A percentile compares a stretch with the other conserved stretches of the same genome.
phyloP scores from a whole-genome alignment of 2,797 vertebrate genomes.

The Muscicapa comitata region DNA sequence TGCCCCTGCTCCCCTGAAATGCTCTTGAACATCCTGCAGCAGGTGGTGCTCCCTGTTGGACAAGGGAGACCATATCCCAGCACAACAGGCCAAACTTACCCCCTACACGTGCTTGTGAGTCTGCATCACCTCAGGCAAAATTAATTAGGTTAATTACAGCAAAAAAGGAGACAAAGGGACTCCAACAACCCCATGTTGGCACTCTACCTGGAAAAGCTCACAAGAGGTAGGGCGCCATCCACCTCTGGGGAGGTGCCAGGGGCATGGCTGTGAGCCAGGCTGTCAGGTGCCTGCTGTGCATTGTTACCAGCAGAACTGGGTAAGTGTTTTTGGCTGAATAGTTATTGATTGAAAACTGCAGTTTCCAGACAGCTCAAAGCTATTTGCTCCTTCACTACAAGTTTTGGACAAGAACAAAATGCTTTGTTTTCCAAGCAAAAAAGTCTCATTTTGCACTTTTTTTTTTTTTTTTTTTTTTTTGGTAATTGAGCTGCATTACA shows the following conservation, averaged over 20 bases:
- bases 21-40: background rate
- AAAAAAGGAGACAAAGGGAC: background rate
- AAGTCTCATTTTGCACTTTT: background rate
- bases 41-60: background rate
- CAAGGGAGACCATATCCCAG: background rate
- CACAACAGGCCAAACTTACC: background rate
- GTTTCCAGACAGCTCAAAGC: background rate
- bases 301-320: background rate
- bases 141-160: background rate
- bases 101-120: background rate
- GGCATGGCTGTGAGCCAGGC: background rate
- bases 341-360: slow-evolving; percentile 36
- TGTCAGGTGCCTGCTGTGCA: background rate
- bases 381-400: background rate
- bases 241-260: background rate
- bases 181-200: background rate
- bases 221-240: background rate
- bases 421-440: slow-evolving; percentile 14
- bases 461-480: background rate
- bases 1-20: background rate
- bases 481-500: background rate
- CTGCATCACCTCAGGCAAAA: background rate
- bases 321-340: background rate
- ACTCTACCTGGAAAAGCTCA: background rate
- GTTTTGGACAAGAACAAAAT: background rate